A percentile compares a stretch with the other conserved stretches of the same genome.
Conservation (phyloP, 1,140 invertebrate species). For the Cydia splendana region DNA sequence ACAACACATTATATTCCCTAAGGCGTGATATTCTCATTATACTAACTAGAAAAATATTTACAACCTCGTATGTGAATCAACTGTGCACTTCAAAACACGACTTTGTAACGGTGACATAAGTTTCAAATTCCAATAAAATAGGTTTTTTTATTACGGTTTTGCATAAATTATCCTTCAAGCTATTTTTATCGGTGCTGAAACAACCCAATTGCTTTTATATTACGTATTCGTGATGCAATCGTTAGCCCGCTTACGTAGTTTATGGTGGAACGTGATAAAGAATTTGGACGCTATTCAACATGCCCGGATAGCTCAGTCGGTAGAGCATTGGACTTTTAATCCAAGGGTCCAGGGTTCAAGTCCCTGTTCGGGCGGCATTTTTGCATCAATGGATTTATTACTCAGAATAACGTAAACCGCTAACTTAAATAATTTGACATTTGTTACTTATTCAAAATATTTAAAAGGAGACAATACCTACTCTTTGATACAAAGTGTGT, state of each 20-base stretch:
- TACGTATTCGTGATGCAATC: constrained; percentile 18
- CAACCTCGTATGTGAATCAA: background rate
- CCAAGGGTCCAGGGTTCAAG: constrained; percentile 89
- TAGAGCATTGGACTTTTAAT: constrained; percentile 81
- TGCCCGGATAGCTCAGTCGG: constrained; percentile 65
- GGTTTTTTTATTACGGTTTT: background rate
- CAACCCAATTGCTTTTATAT: constrained; percentile 8
- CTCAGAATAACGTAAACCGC: too few relatives aligned
- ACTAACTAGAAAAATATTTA: background rate
- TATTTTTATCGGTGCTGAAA: constrained; percentile 23
- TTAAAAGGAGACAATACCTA: too few relatives aligned
- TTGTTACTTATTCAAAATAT: too few relatives aligned
- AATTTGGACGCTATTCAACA: background rate
- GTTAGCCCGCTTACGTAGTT: background rate
- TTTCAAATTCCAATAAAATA: background rate
- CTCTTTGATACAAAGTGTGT: too few relatives aligned
- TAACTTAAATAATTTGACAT: too few relatives aligned
- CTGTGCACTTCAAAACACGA: background rate
- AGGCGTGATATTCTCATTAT: constrained; percentile 31
- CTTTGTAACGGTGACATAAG: background rate
- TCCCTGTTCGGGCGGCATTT: constrained; percentile 84
- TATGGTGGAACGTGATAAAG: background rate
- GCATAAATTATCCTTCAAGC: constrained; percentile 11
- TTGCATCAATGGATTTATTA: constrained; percentile 5
- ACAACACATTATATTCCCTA: constrained; percentile 11